Conservation (phyloP, 2,797 vertebrate species). For the Mallotus villosus region DNA sequence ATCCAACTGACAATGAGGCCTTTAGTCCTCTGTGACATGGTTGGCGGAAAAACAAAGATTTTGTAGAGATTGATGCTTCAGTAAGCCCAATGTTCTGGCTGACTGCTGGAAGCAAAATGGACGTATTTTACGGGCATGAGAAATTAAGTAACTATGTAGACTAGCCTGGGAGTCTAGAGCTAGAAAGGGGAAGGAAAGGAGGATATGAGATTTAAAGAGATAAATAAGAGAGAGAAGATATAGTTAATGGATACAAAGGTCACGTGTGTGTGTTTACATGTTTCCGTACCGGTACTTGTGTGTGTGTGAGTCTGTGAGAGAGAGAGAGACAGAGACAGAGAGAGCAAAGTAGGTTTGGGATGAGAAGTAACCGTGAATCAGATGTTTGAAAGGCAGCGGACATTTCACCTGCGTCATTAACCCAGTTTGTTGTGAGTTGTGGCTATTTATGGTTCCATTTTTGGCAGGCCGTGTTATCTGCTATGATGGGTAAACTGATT, state of each 20-base stretch:
- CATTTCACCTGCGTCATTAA: constrained; percentile 66
- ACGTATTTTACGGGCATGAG: too few species aligned
- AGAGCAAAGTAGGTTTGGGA: neutral
- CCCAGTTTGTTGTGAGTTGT: constrained; percentile 62
- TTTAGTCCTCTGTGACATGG: constrained; percentile 29
- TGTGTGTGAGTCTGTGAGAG: neutral
- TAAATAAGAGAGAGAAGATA: too few species aligned
- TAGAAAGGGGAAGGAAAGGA: neutral
- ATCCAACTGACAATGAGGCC: constrained; percentile 32
- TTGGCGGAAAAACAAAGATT: constrained; percentile 3
- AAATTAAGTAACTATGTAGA: too few species aligned
- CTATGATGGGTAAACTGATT: constrained; percentile 69
- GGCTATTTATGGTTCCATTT: constrained; percentile 61
- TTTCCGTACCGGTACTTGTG: neutral
- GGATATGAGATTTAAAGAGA: too few species aligned
- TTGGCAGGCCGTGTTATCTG: constrained; percentile 66
- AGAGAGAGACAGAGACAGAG: neutral
- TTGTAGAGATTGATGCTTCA: neutral
- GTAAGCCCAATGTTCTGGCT: constrained; percentile 26
- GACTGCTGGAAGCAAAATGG: constrained; percentile 10
- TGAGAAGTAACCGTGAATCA: neutral
- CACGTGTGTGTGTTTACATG: neutral
- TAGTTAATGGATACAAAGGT: neutral
- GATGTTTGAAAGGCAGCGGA: constrained; percentile 58
- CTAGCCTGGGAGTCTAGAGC: too few species aligned